phyloP scores from a whole-genome alignment of 2,888 invertebrate genomes.

The Plebejus argus region DNA sequence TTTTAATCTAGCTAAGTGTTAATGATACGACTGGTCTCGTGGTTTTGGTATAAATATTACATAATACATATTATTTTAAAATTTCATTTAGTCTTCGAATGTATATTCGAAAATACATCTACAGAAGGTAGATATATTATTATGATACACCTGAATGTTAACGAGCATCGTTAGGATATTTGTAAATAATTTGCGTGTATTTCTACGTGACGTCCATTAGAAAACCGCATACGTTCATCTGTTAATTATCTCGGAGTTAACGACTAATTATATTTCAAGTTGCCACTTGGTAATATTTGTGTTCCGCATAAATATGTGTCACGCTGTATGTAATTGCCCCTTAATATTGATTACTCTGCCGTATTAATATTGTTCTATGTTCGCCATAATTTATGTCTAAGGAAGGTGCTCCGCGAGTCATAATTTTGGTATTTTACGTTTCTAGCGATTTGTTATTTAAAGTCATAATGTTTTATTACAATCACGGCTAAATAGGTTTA shows the following conservation, averaged over 20 bases:
- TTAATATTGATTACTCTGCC: slow-evolving; percentile 19
- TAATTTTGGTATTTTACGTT: neutral
- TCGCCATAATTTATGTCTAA: neutral
- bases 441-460: neutral
- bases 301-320: slow-evolving; percentile 28
- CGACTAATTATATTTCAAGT: slow-evolving; percentile 30
- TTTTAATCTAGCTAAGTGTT: no score
- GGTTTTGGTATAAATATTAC: no score
- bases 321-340: neutral
- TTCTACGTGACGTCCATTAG: slow-evolving; percentile 4
- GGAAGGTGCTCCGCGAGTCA: neutral
- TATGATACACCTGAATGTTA: neutral
- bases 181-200: slow-evolving; percentile 16
- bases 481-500: neutral
- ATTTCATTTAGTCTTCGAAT: no score
- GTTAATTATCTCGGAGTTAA: slow-evolving; percentile 24
- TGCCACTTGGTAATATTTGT: slow-evolving; percentile 28
- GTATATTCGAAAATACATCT: neutral
- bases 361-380: slow-evolving; percentile 10
- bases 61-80: no score
- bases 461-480: neutral
- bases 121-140: neutral
- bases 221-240: neutral
- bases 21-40: no score
- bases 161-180: slow-evolving; percentile 6